Base-by-base conservation (phyloP, 2,888 invertebrate genomes). In the Eilema sororculum region DNA sequence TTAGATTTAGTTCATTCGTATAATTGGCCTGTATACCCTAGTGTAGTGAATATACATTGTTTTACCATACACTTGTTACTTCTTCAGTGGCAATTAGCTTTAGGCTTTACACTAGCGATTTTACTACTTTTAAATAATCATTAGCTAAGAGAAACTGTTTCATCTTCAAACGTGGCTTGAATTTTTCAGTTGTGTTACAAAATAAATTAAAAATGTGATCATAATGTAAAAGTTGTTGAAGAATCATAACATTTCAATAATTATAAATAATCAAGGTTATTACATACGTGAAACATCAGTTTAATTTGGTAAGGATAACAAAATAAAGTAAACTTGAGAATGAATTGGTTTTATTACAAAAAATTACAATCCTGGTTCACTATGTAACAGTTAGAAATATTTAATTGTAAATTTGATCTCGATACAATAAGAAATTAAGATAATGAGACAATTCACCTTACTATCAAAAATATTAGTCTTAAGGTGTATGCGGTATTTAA, bases 321-420 rank as follows among this genome's bases (percentile, higher is more conserved):
- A 80, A n/a, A 58, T 52, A 67, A 68, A 63, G 64, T 69, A 66
- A 73, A 71, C 57, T 80, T 73, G 67, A 80, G 77, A 80, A 74
- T 56, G 33, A 64, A 33, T 56, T 24, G 68, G 73, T 78, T 80
- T 82, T 80, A 72, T 74, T 72, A 65, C 62, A 69, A 67, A 72
- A 64, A 61, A 65, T 65, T 65, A 73, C 74, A 77, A 71, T 74
- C 64, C 72, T 74, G 69, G 72, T 77, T 73, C 74, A 76, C 70
- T 77, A 77, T 72, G 22, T 58, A 64, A 72, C 57, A 68, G 46
- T 68, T 58, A 61, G 61, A 58, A 59, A 33, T 57, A 57, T 65
- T 46, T 52, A 59, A 66, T 59, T 33, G 46, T 64, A 52, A 64
- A 64, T 64, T 67, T 57, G 65, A 69, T 65, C 67, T 60, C 66